Evolutionary conservation across 2,113 vertebrate species (phyloP), one percentile per base, ranked within the genome.

Genomic region (Callithrix jacchus): DNA sequence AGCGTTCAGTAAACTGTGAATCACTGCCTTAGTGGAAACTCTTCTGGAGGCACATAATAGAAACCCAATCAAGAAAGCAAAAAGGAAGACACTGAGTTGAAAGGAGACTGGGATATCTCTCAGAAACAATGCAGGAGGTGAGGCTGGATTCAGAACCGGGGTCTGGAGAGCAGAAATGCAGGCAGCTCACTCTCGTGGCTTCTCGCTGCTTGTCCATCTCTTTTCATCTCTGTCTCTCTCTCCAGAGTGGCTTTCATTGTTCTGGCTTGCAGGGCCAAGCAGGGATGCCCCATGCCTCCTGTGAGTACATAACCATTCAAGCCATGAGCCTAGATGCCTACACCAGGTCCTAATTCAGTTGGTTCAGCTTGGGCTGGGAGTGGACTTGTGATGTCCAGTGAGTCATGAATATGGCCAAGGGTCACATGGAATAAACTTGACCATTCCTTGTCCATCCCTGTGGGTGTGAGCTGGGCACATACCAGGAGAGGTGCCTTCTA

Each of bases 1-100:
- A 77, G 68, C 0, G 1, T 82, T 91, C 73, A 25, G 95, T 90
- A 89, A 94, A 71, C 54, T 74, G 84, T 92, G 97, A 96, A 56
- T 87, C 83, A 77, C 79, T 1, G 5, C 56, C 56, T 89, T 21
- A 7, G 40, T 11, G 47, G 74, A 83, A 83, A 37, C 23, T 61
- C 25, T 87, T 89, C 52, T 42, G 47, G 89, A 52, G 12, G 13
- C 16, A n/a, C 0, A 0, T 30, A 61, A 79, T 25, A 37, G 90
- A 89, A 93, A 74, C 68, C 35, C 40, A 66, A 68, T 32, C 58
- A 66, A 37, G 52, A 27, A 49, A 42, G n/a, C 23, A 30, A 0
- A 42, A 70, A 84, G 40, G 42, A 70, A 86, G 49, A 21, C 54
- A 32, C 42, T 27, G 49, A 42, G 49, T 56, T 83, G 81, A 76